These are phyloP conservation scores for Cyrtorhinus lividipennis DNA, from an alignment of 1,140 invertebrate genomes.

Conservation along the genomic window DNA sequence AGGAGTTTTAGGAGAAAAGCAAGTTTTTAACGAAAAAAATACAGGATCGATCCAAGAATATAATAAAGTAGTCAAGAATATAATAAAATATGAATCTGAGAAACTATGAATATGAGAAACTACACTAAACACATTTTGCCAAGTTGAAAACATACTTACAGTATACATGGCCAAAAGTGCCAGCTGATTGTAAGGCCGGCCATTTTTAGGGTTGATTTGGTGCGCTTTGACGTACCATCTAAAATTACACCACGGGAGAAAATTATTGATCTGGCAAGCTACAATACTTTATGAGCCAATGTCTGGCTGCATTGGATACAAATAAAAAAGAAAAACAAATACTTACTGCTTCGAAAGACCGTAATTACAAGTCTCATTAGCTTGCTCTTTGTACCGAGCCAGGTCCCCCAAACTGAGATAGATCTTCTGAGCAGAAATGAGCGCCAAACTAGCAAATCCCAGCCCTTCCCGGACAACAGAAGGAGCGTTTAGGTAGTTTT, in stretches of 20 bases:
- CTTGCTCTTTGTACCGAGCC: conserved; percentile 72
- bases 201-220: conserved; percentile 86
- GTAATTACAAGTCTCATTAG: conserved; percentile 69
- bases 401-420: conserved; percentile 83
- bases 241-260: conserved; percentile 27
- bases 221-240: conserved; percentile 86
- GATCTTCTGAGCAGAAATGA: conserved; percentile 73
- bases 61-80: too few relatives aligned
- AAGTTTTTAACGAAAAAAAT: too few relatives aligned
- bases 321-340: too few relatives aligned
- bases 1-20: too few relatives aligned
- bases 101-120: too few relatives aligned
- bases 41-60: too few relatives aligned
- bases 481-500: conserved; percentile 36
- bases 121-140: too few relatives aligned
- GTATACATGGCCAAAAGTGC: conserved; percentile 81
- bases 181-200: conserved; percentile 84
- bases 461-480: conserved; percentile 40
- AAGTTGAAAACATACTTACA: too few relatives aligned
- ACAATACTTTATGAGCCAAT: too few relatives aligned
- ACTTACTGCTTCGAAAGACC: conserved; percentile 62
- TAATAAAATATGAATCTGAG: too few relatives aligned
- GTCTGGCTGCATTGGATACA: too few relatives aligned
- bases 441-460: conserved; percentile 53
- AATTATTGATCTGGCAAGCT: too few relatives aligned